These are phyloP conservation scores for Hippoglossus hippoglossus DNA, from an alignment of 2,797 vertebrate genomes.

Conservation along the genomic window DNA sequence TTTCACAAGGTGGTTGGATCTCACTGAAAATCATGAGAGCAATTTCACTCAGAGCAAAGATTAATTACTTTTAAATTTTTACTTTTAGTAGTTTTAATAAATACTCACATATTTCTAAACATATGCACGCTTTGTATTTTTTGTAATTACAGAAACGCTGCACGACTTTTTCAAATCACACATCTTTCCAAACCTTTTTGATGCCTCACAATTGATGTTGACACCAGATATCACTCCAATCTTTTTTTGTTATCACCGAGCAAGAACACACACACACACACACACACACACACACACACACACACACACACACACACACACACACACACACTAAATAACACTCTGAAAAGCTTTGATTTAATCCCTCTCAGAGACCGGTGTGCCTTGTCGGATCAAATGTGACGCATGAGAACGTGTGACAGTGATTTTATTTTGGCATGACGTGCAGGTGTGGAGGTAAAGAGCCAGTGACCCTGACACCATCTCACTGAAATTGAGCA, in stretches of 20 bases:
- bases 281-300: not conserved
- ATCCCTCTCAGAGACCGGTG: conserved; percentile 20
- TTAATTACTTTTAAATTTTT: too few species aligned
- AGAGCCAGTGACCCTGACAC: not conserved
- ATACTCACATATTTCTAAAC: too few species aligned
- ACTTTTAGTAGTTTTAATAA: too few species aligned
- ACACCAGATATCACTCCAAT: not conserved
- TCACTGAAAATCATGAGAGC: not conserved
- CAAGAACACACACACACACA: not conserved
- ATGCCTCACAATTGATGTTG: too few species aligned
- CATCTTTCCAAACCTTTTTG: too few species aligned
- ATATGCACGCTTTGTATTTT: too few species aligned
- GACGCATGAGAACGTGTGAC: not conserved
- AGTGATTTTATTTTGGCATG: too few species aligned
- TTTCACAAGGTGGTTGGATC: conserved; percentile 20
- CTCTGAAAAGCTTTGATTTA: conserved; percentile 39
- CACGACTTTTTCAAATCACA: too few species aligned
- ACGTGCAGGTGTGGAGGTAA: too few species aligned
- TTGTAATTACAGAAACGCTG: too few species aligned
- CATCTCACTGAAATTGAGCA: not conserved
- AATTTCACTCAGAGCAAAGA: too few species aligned
- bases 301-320: too few species aligned
- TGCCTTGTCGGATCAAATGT: not conserved
- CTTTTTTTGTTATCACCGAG: not conserved
- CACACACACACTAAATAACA: conserved; percentile 2